Evolutionary conservation across 2,888 invertebrate genomes (phyloP).

Genomic region (Caenorhabditis japonica): DNA sequence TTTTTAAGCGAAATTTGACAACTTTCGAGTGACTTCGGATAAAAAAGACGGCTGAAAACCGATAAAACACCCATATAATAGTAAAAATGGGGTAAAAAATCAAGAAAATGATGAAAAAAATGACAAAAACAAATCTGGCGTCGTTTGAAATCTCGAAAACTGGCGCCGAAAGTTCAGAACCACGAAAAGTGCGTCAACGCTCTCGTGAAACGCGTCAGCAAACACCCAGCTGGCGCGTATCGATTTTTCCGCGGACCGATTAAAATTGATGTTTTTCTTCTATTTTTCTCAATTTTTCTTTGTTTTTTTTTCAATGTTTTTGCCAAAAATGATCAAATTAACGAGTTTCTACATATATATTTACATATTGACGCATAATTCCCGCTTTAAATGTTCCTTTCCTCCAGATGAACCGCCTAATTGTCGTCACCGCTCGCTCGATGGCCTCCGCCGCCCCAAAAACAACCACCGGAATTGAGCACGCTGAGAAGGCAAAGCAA

Average conservation of each 20-base stretch:
- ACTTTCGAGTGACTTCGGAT: not conserved
- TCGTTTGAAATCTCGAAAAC: slow-evolving; percentile 4
- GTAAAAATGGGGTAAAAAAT: not conserved
- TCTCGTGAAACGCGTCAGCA: slow-evolving; percentile 19
- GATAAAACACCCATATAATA: not conserved
- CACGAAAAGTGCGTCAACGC: slow-evolving; percentile 8
- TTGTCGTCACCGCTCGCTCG: slow-evolving; percentile 32
- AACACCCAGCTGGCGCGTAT: not conserved
- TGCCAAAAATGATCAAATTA: too few relatives aligned
- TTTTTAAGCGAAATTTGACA: too few relatives aligned
- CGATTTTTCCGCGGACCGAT: slow-evolving; percentile 19
- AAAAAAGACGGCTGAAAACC: not conserved
- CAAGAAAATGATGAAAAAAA: slow-evolving; percentile 2
- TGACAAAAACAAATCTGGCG: slow-evolving; percentile 4
- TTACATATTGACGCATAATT: too few relatives aligned
- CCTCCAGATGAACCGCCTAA: slow-evolving; percentile 47
- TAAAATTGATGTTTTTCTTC: slow-evolving; percentile 1
- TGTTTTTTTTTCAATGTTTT: not conserved
- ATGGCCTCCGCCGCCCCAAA: slow-evolving; percentile 64
- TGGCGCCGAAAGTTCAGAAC: not conserved
- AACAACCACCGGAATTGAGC: slow-evolving; percentile 73
- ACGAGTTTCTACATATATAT: too few relatives aligned
- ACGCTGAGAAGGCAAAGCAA: slow-evolving; percentile 71
- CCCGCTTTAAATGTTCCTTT: too few relatives aligned
- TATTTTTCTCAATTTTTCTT: not conserved